phyloP scores from a whole-genome alignment of 2,113 vertebrate species.

The Perccottus glenii region DNA sequence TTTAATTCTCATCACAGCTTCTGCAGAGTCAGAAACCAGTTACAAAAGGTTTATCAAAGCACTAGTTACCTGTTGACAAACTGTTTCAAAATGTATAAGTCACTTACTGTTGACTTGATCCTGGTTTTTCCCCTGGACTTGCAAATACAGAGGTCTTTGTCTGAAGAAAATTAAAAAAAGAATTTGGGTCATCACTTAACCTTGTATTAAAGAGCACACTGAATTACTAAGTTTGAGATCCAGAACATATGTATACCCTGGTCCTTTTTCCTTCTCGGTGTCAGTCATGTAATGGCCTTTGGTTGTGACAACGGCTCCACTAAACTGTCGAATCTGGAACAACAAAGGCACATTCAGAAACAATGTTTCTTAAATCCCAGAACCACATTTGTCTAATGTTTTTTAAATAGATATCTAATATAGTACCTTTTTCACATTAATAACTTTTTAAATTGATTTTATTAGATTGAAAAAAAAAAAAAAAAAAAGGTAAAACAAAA shows the following conservation, averaged over 20 bases:
- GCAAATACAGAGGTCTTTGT: conserved; percentile 92
- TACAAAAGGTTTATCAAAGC: background rate
- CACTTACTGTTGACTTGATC: conserved; percentile 94
- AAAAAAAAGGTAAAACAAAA: no score
- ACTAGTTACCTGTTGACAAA: background rate
- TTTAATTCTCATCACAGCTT: conserved; percentile 92
- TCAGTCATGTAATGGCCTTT: conserved; percentile 77
- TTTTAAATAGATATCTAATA: no score
- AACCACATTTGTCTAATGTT: no score
- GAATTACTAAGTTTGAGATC: background rate
- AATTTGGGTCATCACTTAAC: conserved; percentile 10
- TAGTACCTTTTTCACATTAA: no score
- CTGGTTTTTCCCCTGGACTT: conserved; percentile 91
- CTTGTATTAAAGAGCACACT: background rate
- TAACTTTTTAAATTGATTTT: no score
- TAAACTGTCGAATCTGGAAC: conserved; percentile 77
- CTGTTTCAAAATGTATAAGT: background rate
- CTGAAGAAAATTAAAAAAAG: conserved; percentile 64
- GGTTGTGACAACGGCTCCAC: conserved; percentile 79
- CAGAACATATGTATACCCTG: conserved; percentile 63
- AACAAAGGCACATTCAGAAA: background rate
- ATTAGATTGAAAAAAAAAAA: no score
- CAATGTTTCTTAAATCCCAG: background rate
- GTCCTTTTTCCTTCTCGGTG: conserved; percentile 53
- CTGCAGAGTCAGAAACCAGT: conserved; percentile 64